Percentiles rank a stretch among this genome's conserved stretches.
Conservation (phyloP, 2,113 vertebrate genomes). For the Oryzias woworae region DNA sequence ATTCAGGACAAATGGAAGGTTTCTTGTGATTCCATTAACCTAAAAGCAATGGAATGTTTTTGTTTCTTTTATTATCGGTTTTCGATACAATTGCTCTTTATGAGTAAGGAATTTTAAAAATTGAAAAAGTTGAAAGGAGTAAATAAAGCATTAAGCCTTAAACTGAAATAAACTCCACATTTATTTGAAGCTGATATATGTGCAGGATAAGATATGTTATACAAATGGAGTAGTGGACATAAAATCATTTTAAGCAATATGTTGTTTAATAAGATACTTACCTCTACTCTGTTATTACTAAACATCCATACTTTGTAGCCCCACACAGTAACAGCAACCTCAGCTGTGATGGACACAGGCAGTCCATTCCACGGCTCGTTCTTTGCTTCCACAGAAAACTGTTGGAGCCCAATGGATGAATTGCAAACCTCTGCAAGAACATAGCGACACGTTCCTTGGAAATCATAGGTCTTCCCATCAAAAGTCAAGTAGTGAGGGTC, state of each 20-base stretch:
- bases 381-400: conserved; percentile 66
- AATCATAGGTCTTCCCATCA: conserved; percentile 51
- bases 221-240: too few species aligned
- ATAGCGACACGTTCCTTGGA: conserved; percentile 69
- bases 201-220: too few species aligned
- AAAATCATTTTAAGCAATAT: background rate
- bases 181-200: too few species aligned
- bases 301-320: conserved; percentile 10
- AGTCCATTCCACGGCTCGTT: conserved; percentile 45
- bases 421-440: conserved; percentile 53
- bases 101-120: too few species aligned
- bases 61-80: too few species aligned
- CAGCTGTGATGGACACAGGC: conserved; percentile 44
- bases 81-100: too few species aligned
- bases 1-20: conserved; percentile 20
- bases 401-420: background rate
- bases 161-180: too few species aligned
- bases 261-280: conserved; percentile 10
- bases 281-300: conserved; percentile 23
- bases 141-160: too few species aligned
- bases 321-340: conserved; percentile 59
- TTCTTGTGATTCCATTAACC: too few species aligned
- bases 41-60: too few species aligned
- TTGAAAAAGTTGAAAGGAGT: too few species aligned
- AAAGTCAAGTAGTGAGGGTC: conserved; percentile 49